A percentile compares a stretch with the other conserved stretches of the same genome.
phyloP scores from a whole-genome alignment of 2,888 invertebrate species.

The Ectemnius cavifrons region DNA sequence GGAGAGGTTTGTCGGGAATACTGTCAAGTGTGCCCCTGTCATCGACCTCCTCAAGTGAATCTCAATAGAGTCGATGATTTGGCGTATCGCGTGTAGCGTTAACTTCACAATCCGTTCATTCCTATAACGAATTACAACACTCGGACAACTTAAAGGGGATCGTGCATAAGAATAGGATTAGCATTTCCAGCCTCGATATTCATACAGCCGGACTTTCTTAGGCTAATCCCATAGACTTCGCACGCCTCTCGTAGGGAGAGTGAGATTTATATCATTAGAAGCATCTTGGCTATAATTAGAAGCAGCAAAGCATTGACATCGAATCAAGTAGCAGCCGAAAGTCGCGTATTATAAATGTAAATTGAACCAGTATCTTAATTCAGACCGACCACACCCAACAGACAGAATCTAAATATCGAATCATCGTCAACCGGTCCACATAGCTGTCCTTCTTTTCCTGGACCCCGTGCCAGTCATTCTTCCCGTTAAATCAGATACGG shows the following conservation, averaged over 20 bases:
- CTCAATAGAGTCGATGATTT: neutral
- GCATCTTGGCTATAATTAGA: neutral
- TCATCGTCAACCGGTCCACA: slow-evolving; percentile 52
- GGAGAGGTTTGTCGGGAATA: neutral
- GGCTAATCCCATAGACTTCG: too few relatives aligned
- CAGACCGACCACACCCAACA: slow-evolving; percentile 48
- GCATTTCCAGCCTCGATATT: neutral
- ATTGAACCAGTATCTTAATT: slow-evolving; percentile 40
- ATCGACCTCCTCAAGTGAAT: slow-evolving; percentile 7
- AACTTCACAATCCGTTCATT: neutral
- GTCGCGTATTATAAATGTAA: slow-evolving; percentile 52
- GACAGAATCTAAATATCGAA: slow-evolving; percentile 47
- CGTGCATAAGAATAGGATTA: neutral
- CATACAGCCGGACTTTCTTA: neutral
- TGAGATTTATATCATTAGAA: neutral
- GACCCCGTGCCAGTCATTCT: slow-evolving; percentile 9
- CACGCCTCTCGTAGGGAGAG: neutral
- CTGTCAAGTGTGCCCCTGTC: neutral
- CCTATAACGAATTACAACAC: too few relatives aligned
- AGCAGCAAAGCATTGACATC: too few relatives aligned
- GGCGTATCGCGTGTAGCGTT: neutral
- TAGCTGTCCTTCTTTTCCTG: slow-evolving; percentile 13
- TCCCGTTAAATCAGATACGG: slow-evolving; percentile 8
- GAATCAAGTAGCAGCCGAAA: too few relatives aligned
- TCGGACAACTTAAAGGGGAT: too few relatives aligned